These are phyloP conservation scores for Drosophila conformis DNA, from an alignment of 2,888 invertebrate species.

Conservation along the genomic window DNA sequence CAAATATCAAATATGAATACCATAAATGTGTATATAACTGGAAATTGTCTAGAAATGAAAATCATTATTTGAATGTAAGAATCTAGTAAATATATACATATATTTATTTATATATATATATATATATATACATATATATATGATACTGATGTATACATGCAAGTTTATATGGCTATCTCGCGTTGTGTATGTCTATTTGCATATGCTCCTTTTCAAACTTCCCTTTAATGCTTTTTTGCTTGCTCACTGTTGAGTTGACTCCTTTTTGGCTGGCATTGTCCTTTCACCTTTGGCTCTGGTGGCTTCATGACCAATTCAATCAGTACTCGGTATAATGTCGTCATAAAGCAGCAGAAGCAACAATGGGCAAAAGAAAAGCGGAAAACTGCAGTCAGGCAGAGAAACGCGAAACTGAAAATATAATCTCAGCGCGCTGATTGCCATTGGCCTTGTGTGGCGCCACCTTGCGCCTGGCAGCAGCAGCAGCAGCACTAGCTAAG, in stretches of 20 bases:
- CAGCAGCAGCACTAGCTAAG: constrained; percentile 1
- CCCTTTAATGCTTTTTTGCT: neutral
- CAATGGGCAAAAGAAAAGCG: neutral
- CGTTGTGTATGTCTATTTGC: neutral
- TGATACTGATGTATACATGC: neutral
- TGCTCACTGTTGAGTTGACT: neutral
- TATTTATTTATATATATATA: neutral
- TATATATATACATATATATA: neutral
- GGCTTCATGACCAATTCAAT: constrained; percentile 39
- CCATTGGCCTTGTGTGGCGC: constrained; percentile 55
- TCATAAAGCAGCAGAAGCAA: constrained; percentile 48
- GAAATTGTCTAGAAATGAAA: neutral
- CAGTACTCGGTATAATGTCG: constrained; percentile 59
- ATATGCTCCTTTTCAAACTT: neutral
- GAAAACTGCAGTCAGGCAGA: constrained; percentile 5
- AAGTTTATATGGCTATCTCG: neutral
- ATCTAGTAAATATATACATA: neutral
- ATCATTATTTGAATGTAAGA: neutral
- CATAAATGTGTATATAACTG: neutral
- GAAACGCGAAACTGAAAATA: constrained; percentile 26
- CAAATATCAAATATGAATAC: neutral
- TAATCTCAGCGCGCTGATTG: constrained; percentile 45
- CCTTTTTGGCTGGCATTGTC: constrained; percentile 23
- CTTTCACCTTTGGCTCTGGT: constrained; percentile 28
- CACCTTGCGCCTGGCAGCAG: constrained; percentile 14